Conservation (phyloP, 64 coral and sea anemone genomes). For the Astreopora myriophthalma region DNA sequence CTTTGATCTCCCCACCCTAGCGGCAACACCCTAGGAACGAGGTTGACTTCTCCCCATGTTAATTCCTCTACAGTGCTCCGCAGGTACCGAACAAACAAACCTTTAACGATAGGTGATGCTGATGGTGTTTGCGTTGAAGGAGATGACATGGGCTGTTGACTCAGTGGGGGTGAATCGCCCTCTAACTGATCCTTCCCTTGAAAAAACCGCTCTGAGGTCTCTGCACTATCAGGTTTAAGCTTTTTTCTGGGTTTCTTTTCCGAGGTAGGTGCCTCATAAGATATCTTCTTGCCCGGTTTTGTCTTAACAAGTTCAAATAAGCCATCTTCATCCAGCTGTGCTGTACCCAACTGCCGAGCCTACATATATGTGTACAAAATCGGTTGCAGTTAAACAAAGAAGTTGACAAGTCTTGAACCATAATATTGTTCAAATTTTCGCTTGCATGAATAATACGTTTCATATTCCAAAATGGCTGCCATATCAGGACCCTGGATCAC, state of each 20-base stretch:
- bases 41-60: too few species aligned
- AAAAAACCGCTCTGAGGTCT: not conserved
- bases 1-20: too few species aligned
- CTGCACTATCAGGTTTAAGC: not conserved
- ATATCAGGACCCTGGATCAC: too few species aligned
- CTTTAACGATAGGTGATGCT: slow-evolving; percentile 6
- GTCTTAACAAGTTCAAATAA: slow-evolving; percentile 77
- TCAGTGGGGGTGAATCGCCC: not conserved
- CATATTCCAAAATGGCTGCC: too few species aligned
- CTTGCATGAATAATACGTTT: too few species aligned
- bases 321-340: slow-evolving; percentile 81
- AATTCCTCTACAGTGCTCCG: too few species aligned
- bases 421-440: not conserved
- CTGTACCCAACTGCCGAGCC: slow-evolving; percentile 77
- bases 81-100: not conserved
- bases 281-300: slow-evolving; percentile 68
- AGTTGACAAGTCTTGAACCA: too few species aligned
- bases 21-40: too few species aligned
- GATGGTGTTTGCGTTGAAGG: slow-evolving; percentile 52
- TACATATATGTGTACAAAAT: not conserved
- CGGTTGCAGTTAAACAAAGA: too few species aligned
- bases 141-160: not conserved
- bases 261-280: not conserved
- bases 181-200: not conserved
- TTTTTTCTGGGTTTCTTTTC: slow-evolving; percentile 57